Conservation (phyloP, 1,140 invertebrate genomes). For the Drosophila nigrodunni region DNA sequence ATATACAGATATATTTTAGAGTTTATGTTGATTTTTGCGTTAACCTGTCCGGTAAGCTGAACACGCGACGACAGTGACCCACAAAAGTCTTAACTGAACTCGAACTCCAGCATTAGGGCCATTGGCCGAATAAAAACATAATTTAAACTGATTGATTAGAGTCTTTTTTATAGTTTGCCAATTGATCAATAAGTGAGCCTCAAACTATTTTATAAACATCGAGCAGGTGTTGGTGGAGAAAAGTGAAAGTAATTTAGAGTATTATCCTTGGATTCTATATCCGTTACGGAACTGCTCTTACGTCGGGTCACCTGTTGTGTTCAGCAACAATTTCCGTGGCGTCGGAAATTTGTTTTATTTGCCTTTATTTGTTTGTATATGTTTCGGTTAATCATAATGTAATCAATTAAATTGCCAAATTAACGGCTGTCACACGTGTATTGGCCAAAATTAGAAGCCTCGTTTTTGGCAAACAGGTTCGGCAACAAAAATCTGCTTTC, state of each 20-base stretch:
- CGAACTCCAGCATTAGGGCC: constrained; percentile 8
- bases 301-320: constrained; percentile 48
- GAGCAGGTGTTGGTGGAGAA: constrained; percentile 20
- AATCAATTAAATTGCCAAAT: constrained; percentile 35
- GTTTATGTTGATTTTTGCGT: constrained; percentile 38
- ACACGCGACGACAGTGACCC: constrained; percentile 60
- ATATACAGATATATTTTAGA: constrained; percentile 9
- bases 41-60: constrained; percentile 25
- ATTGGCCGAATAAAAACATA: constrained; percentile 16
- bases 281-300: constrained; percentile 57
- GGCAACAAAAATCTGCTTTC: constrained; percentile 4
- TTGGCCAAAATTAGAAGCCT: constrained; percentile 24
- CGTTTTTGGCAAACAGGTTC: constrained; percentile 24
- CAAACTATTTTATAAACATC: background rate
- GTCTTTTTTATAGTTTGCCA: constrained; percentile 5
- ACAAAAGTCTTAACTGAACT: constrained; percentile 45
- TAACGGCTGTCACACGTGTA: constrained; percentile 29
- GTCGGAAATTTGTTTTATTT: constrained; percentile 46
- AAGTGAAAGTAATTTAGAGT: constrained; percentile 42
- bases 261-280: constrained; percentile 25
- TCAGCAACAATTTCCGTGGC: constrained; percentile 53
- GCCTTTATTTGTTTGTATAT: background rate
- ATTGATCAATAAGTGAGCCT: constrained; percentile 9
- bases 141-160: constrained; percentile 10
- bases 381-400: constrained; percentile 29